These are phyloP conservation scores for Battus philenor DNA, from an alignment of 1,140 invertebrate genomes.

Conservation along the genomic window DNA sequence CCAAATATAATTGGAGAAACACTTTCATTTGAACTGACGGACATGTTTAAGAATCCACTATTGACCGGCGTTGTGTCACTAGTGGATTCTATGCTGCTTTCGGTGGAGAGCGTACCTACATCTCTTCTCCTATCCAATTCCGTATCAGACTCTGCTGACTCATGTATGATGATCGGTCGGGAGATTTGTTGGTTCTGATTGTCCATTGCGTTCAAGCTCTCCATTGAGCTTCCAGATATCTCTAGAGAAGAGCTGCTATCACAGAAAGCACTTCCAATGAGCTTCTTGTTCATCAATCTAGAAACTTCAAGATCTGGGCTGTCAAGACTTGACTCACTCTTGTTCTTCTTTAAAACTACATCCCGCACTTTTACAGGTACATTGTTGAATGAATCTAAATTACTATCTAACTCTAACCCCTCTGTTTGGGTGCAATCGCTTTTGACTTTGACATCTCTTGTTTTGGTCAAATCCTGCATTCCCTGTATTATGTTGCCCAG, in stretches of 20 bases:
- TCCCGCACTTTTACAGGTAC: conserved; percentile 53
- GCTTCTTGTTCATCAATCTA: conserved; percentile 57
- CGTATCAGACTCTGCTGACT: conserved; percentile 27
- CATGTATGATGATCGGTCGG: conserved; percentile 28
- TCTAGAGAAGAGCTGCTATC: conserved; percentile 71
- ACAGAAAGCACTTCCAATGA: conserved; percentile 49
- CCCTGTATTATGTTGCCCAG: conserved; percentile 52
- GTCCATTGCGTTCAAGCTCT: conserved; percentile 52
- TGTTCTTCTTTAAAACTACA: conserved; percentile 71
- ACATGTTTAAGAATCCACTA: conserved; percentile 54
- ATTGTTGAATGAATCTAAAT: conserved; percentile 30
- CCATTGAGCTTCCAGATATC: conserved; percentile 69
- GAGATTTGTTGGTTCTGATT: conserved; percentile 18
- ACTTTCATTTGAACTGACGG: conserved; percentile 70
- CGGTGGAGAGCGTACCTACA: conserved; percentile 36
- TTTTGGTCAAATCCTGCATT: conserved; percentile 46
- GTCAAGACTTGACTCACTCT: conserved; percentile 71
- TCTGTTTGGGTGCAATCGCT: conserved; percentile 37
- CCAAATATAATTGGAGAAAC: conserved; percentile 71
- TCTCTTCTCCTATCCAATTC: conserved; percentile 44
- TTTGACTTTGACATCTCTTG: conserved; percentile 21
- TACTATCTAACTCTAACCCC: conserved; percentile 28
- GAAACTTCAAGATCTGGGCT: conserved; percentile 74
- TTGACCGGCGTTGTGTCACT: conserved; percentile 61
- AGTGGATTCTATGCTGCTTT: conserved; percentile 60